These are phyloP conservation scores for Xylota segnis DNA, from an alignment of 2,888 invertebrate species.

Conservation along the genomic window DNA sequence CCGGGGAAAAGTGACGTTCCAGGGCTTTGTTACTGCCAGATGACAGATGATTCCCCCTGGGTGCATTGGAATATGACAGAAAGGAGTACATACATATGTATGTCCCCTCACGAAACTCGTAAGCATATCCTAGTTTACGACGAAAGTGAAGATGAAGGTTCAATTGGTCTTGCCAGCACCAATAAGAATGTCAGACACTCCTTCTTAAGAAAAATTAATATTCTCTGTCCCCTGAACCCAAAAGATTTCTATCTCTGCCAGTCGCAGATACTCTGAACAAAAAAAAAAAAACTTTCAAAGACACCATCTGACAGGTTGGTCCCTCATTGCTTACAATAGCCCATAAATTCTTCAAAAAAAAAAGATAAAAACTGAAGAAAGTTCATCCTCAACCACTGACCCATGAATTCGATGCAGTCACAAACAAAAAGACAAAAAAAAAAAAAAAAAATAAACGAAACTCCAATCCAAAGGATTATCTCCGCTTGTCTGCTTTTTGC, in stretches of 20 bases:
- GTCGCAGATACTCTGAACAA: background rate
- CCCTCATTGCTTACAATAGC: conserved; percentile 64
- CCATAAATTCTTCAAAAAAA: conserved; percentile 51
- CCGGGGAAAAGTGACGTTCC: no score
- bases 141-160: no score
- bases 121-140: no score
- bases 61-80: no score
- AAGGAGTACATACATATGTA: no score
- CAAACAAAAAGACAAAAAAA: background rate
- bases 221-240: background rate
- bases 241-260: conserved; percentile 1
- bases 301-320: conserved; percentile 54
- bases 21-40: no score
- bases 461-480: conserved; percentile 55
- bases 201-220: background rate
- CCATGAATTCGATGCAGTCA: conserved; percentile 56
- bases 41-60: no score
- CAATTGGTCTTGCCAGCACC: no score
- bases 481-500: conserved; percentile 12
- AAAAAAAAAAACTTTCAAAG: conserved; percentile 24
- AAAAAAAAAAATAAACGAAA: conserved; percentile 14
- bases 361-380: conserved; percentile 21
- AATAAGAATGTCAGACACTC: background rate
- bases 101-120: no score
- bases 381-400: conserved; percentile 45